phyloP scores from a whole-genome alignment of 2,888 invertebrate species.

The Sphaeridia pumilis region DNA sequence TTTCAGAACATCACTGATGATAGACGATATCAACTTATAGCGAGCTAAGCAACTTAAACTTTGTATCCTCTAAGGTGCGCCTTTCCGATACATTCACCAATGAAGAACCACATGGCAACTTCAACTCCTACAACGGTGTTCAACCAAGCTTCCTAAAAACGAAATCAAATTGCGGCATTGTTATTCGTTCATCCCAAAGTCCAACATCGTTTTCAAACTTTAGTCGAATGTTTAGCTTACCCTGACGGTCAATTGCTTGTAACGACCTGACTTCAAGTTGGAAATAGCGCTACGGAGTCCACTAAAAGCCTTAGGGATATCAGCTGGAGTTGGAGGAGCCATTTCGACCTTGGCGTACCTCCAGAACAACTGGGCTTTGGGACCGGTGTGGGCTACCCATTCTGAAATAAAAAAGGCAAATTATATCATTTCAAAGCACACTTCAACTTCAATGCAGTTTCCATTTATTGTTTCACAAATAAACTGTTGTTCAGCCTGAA shows the following conservation, averaged over 20 bases:
- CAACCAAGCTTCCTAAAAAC: slow-evolving; percentile 63
- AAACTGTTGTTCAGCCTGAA: too few species aligned
- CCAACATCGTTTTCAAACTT: neutral
- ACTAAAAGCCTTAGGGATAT: slow-evolving; percentile 70
- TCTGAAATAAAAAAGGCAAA: slow-evolving; percentile 21
- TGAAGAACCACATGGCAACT: slow-evolving; percentile 87
- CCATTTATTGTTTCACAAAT: too few species aligned
- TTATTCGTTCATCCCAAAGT: too few species aligned
- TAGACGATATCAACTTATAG: too few species aligned
- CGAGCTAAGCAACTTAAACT: too few species aligned
- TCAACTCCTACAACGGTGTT: slow-evolving; percentile 88
- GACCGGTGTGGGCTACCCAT: slow-evolving; percentile 39
- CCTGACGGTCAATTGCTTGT: slow-evolving; percentile 70
- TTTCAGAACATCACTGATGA: too few species aligned
- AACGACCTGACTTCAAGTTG: slow-evolving; percentile 61
- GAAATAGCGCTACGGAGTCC: slow-evolving; percentile 56
- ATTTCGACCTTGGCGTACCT: slow-evolving; percentile 92
- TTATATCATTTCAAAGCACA: too few species aligned
- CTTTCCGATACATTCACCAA: slow-evolving; percentile 95
- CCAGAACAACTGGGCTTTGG: slow-evolving; percentile 59
- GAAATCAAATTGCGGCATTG: too few species aligned
- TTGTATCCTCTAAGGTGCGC: slow-evolving; percentile 67
- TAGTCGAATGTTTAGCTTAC: slow-evolving; percentile 37
- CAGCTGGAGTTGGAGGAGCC: slow-evolving; percentile 74
- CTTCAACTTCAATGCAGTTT: too few species aligned